These are phyloP conservation scores for Mesorhabditis spiculigera DNA, from an alignment of 2,888 invertebrate species.

Conservation along the genomic window DNA sequence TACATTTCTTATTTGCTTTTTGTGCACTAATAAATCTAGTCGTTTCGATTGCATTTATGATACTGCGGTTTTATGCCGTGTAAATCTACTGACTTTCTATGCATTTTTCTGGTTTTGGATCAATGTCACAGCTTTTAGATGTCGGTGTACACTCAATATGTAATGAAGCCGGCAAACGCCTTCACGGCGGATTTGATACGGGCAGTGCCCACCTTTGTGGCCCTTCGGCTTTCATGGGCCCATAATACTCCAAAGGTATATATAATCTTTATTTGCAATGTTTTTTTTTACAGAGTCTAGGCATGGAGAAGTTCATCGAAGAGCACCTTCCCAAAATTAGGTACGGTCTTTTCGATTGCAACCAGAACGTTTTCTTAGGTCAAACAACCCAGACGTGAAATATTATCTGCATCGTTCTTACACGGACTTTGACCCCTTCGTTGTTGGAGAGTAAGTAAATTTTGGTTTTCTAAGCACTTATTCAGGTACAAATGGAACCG, in stretches of 20 bases:
- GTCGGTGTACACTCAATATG: constrained; percentile 4
- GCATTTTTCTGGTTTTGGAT: background rate
- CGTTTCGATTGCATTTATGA: too few relatives aligned
- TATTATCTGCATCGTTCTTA: constrained; percentile 42
- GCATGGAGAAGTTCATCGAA: constrained; percentile 53
- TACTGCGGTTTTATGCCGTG: too few relatives aligned
- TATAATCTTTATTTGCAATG: background rate
- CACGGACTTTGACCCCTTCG: constrained; percentile 52
- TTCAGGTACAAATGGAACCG: constrained; percentile 41
- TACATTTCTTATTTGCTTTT: too few relatives aligned
- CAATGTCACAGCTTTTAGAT: constrained; percentile 15
- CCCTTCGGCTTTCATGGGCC: constrained; percentile 51
- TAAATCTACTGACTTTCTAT: too few relatives aligned
- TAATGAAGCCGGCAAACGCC: constrained; percentile 41
- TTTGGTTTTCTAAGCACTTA: constrained; percentile 9
- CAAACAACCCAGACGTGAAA: constrained; percentile 47
- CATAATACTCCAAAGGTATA: constrained; percentile 39
- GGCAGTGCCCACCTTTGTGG: constrained; percentile 45
- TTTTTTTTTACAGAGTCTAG: constrained; percentile 32
- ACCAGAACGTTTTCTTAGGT: constrained; percentile 18
- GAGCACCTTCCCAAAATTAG: constrained; percentile 51
- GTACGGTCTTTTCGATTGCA: constrained; percentile 17
- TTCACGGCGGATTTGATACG: constrained; percentile 32
- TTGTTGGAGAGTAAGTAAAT: constrained; percentile 49
- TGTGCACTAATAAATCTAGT: too few relatives aligned